phyloP scores from a whole-genome alignment of 2,113 vertebrate genomes.

The Mesembrinibis cayennensis region DNA sequence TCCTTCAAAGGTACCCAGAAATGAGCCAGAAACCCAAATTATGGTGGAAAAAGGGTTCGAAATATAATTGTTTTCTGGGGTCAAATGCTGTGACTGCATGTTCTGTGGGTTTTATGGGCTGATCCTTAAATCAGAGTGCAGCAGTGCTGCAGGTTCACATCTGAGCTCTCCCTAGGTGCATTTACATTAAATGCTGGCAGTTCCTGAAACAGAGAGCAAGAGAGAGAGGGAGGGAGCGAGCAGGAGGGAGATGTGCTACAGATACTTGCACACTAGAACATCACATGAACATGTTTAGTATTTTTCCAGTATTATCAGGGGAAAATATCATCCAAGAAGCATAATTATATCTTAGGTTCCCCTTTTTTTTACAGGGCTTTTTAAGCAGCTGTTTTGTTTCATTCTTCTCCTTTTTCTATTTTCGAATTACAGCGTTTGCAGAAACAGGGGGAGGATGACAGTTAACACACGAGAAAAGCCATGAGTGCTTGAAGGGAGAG shows the following conservation, averaged over 20 bases:
- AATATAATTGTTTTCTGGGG: too few relatives aligned
- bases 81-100: not conserved
- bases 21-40: not conserved
- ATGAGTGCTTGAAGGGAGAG: not conserved
- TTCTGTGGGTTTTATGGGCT: not conserved
- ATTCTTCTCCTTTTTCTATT: slow-evolving; percentile 64
- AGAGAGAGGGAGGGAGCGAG: not conserved
- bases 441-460: slow-evolving; percentile 35
- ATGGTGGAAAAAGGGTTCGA: not conserved
- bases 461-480: not conserved
- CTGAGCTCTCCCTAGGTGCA: not conserved
- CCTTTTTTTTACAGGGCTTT: not conserved
- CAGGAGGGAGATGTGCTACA: not conserved
- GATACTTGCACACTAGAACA: not conserved
- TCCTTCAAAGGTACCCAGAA: not conserved
- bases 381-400: slow-evolving; percentile 19
- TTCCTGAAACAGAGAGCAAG: not conserved
- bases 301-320: slow-evolving; percentile 46
- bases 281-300: slow-evolving; percentile 13
- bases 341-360: slow-evolving; percentile 58
- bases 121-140: not conserved
- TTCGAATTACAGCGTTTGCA: not conserved
- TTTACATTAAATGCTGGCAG: not conserved
- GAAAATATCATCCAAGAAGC: slow-evolving; percentile 35
- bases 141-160: not conserved